Evolutionary conservation across 2,113 vertebrate genomes (phyloP), one percentile per base, ranked within the genome.

Genomic region (Xiphophorus maculatus): DNA sequence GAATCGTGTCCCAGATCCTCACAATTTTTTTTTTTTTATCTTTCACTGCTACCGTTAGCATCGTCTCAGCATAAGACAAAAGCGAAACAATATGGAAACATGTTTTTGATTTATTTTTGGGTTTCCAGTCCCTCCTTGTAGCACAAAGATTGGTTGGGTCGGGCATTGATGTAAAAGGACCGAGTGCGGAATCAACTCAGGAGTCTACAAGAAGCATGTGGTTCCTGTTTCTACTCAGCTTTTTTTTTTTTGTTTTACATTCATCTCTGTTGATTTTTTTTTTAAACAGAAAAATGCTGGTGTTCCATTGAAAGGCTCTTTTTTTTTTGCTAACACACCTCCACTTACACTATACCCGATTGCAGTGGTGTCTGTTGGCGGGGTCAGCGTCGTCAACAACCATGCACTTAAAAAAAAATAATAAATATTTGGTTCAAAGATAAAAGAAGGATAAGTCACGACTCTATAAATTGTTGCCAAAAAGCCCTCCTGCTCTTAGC

Each of bases 161-260:
- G 84, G 2, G 35, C 10, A 2, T 37, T 11, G 35, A 91, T 92
- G 89, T 30, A 75, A 63, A 69, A 65, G 61, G 70, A 74, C 74
- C n/a, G 62, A 76, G 60, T 67, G 68, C 37, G 76, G 65, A 79
- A 80, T 69, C 79, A 54, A 82, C 66, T 51, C 58, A 37, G 71
- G 78, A 89, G 83, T 76, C 81, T 62, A 83, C 77, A 67, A 62
- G 68, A 37, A 82, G 80, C 87, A 93, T 90, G 84, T 92, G 90
- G 84, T 91, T 90, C 73, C 63, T 81, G 73, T 90, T 89, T 87
- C 79, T 86, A 58, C 66, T 71, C 69, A 68, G 54, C 37, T 82
- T 62, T 65, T 65, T 48, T n/a, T 72, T 65, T 63, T 37, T 35
- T 37, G 9, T 37, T 10, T 37, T 10, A 11, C 35, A 1, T 44